Conservation (phyloP, 2,797 vertebrate genomes). For the Silurus lanzhouensis region DNA sequence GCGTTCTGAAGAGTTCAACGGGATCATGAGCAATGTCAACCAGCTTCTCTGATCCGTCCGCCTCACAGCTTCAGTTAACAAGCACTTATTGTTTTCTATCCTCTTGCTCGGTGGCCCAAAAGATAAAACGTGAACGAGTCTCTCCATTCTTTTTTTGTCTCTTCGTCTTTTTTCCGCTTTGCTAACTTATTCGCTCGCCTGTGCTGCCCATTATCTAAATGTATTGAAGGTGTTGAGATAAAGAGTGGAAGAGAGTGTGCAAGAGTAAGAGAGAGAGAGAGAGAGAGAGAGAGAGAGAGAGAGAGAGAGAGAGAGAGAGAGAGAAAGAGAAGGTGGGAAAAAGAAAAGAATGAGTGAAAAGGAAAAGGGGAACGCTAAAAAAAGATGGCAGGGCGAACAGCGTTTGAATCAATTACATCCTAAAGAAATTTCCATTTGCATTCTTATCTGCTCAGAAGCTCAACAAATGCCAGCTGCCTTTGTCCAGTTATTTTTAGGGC, state of each 20-base stretch:
- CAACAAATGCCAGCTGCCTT: slow-evolving; percentile 96
- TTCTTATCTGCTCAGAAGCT: slow-evolving; percentile 75
- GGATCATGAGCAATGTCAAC: slow-evolving; percentile 24
- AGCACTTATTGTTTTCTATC: slow-evolving; percentile 59
- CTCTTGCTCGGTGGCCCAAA: slow-evolving; percentile 50
- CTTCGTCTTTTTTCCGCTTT: slow-evolving; percentile 32
- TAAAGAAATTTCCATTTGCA: slow-evolving; percentile 83
- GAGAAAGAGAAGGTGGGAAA: slow-evolving; percentile 29
- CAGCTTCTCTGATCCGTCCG: slow-evolving; percentile 37
- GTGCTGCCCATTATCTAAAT: slow-evolving; percentile 74
- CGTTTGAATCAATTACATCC: slow-evolving; percentile 84
- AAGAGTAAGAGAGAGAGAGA: not conserved
- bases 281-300: slow-evolving; percentile 38
- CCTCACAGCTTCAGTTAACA: slow-evolving; percentile 66
- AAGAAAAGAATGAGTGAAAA: slow-evolving; percentile 52
- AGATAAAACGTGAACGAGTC: slow-evolving; percentile 68
- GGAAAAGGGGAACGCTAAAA: slow-evolving; percentile 68
- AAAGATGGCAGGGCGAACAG: slow-evolving; percentile 63
- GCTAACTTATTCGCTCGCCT: slow-evolving; percentile 71
- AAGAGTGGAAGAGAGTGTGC: slow-evolving; percentile 52
- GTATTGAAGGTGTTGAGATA: slow-evolving; percentile 75
- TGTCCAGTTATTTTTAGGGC: slow-evolving; percentile 94
- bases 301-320: not conserved
- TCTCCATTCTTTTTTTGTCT: slow-evolving; percentile 47
- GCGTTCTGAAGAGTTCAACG: not conserved